These are phyloP conservation scores for Acanthosepion lycidas DNA, from an alignment of 2,888 invertebrate species.

Conservation along the genomic window DNA sequence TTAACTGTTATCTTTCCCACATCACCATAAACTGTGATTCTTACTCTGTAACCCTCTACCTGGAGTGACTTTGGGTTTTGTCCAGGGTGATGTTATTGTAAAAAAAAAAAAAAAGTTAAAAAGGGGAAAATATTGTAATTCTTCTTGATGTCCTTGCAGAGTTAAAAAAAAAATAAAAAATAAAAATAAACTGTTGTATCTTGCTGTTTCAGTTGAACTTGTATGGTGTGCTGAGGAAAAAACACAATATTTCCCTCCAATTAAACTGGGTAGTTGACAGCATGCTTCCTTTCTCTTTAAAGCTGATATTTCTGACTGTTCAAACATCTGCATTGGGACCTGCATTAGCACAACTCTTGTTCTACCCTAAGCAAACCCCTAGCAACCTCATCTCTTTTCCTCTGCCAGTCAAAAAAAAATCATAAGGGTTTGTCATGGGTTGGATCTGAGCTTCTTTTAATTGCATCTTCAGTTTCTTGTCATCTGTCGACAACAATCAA, in stretches of 20 bases:
- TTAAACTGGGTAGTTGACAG: background rate
- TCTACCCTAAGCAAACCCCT: background rate
- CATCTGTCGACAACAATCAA: too few relatives aligned
- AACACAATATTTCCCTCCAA: background rate
- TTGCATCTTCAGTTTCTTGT: too few relatives aligned
- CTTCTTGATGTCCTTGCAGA: background rate
- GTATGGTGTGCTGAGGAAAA: background rate
- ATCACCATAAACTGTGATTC: too few relatives aligned
- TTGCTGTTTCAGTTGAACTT: background rate
- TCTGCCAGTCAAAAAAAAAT: too few relatives aligned
- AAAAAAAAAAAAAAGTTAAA: too few relatives aligned
- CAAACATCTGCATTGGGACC: background rate
- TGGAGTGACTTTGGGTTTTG: too few relatives aligned
- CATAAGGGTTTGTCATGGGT: too few relatives aligned
- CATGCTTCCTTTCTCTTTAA: background rate
- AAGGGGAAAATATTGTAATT: too few relatives aligned
- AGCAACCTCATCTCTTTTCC: background rate
- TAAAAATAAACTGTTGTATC: background rate
- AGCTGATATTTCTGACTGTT: background rate
- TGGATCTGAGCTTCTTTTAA: too few relatives aligned
- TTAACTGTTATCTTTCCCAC: too few relatives aligned
- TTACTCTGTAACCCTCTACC: too few relatives aligned
- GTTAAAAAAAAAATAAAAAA: background rate
- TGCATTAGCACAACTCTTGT: background rate
- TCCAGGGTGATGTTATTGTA: too few relatives aligned